Evolutionary conservation across 2,888 invertebrate genomes (phyloP), one percentile per base, ranked within the genome.

Genomic region (Callinectes sapidus): DNA sequence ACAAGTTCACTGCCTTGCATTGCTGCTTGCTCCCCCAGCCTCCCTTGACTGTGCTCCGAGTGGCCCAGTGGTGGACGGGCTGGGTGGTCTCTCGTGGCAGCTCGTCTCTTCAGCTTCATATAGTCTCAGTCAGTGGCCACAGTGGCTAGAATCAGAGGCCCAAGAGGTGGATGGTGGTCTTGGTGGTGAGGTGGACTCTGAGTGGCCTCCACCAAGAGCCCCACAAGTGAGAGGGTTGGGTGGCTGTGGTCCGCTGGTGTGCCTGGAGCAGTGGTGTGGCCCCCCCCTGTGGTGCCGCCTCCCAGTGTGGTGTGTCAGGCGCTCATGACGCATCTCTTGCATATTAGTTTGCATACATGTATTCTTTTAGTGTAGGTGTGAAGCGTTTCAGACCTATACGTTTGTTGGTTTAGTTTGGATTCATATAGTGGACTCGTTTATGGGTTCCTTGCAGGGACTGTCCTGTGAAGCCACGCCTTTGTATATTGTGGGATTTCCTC

Each of bases 401-500:
- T 81, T 66, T 77, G 48, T 77, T 89, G 14, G 23, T 42, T 48
- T 81, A 35, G 71, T 81, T 81, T 81, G 81, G 81, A 35, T 81
- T 81, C 28, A 10, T 28, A 13, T 28, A n/a, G 0, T 28, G 23
- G 71, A 28, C 71, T 71, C 28, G 2, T 71, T 28, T n/a, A 71
- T n/a, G 71, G 71, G n/a, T 71, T 81, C 81, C 81, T 32, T 13
- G 35, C 35, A 18, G 16, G 81, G 81, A 81, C 8, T 35, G 86
- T 48, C 87, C 71, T 32, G 87, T 91, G 28, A 91, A 87, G 61
- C 87, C 54, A 86, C 85, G 54, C 71, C 61, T 66, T 87, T 91
- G 91, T 87, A 87, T 48, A 91, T 91, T 71, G 61, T 89, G 89
- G 91, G 86, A 91, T 87, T 91, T 91, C 71, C 91, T 55, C 87